These are phyloP conservation scores for Macquaria australasica DNA, from an alignment of 2,113 vertebrate genomes.

Conservation along the genomic window DNA sequence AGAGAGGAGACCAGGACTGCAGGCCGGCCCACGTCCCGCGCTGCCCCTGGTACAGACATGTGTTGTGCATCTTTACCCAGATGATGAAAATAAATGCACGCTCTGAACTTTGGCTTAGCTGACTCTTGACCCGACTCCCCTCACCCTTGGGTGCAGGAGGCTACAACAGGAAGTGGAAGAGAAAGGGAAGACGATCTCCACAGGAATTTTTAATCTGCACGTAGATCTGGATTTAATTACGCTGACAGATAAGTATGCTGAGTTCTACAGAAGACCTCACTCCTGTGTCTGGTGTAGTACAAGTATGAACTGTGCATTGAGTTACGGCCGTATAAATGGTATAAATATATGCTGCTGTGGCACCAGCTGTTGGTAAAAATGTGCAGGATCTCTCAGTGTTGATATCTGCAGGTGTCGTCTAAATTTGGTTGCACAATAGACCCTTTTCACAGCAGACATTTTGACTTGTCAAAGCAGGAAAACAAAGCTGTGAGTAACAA, in stretches of 20 bases:
- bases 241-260: not conserved
- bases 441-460: no score
- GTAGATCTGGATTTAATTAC: no score
- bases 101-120: slow-evolving; percentile 26
- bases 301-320: not conserved
- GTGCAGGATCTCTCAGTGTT: no score
- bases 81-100: slow-evolving; percentile 28
- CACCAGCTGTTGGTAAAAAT: not conserved
- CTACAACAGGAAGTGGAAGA: slow-evolving; percentile 45
- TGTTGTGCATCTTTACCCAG: not conserved
- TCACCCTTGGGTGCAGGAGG: not conserved
- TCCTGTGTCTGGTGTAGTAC: not conserved
- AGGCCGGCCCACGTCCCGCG: not conserved
- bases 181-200: not conserved
- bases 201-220: no score
- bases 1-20: not conserved
- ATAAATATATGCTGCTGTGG: not conserved
- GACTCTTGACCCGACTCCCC: slow-evolving; percentile 10
- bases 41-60: not conserved
- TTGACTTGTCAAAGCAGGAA: no score
- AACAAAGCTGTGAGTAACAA: no score
- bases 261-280: not conserved
- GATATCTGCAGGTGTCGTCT: not conserved
- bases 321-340: not conserved
- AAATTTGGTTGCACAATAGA: not conserved